Evolutionary conservation across 2,888 invertebrate genomes (phyloP).

Genomic region (Ferrisia virgata): DNA sequence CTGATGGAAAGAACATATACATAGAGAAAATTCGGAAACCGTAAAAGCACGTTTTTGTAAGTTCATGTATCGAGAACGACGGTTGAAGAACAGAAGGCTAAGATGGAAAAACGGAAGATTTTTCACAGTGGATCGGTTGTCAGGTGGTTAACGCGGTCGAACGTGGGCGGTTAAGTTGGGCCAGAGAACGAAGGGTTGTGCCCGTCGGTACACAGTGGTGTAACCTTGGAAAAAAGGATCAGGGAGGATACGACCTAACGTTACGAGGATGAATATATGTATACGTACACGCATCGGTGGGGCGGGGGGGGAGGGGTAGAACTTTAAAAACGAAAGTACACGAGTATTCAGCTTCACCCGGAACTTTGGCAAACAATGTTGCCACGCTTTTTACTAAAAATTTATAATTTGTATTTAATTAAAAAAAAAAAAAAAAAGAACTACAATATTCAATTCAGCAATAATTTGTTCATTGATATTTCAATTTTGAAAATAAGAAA

Average conservation of each 20-base stretch:
- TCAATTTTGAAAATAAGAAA: too few relatives aligned
- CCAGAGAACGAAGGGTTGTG: conserved; percentile 25
- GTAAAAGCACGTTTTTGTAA: conserved; percentile 20
- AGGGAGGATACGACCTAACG: background rate
- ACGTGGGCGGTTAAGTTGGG: conserved; percentile 20
- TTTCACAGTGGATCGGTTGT: conserved; percentile 27
- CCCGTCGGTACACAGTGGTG: background rate
- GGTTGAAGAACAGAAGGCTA: conserved; percentile 27
- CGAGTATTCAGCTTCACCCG: conserved; percentile 6
- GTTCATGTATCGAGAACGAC: background rate
- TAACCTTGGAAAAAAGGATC: conserved; percentile 32
- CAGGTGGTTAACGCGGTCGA: conserved; percentile 32
- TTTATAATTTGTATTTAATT: background rate
- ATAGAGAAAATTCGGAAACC: background rate
- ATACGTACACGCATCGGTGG: too few relatives aligned
- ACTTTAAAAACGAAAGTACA: conserved; percentile 28
- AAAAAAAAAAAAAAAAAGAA: too few relatives aligned
- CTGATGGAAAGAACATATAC: background rate
- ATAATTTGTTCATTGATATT: too few relatives aligned
- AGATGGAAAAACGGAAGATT: conserved; percentile 32
- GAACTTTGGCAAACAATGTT: conserved; percentile 5
- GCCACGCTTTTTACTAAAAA: background rate
- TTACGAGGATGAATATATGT: background rate
- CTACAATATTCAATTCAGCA: background rate
- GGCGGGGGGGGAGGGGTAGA: too few relatives aligned